Base-by-base conservation (phyloP, 1,140 invertebrate genomes). In the Parapsyche elsis region DNA sequence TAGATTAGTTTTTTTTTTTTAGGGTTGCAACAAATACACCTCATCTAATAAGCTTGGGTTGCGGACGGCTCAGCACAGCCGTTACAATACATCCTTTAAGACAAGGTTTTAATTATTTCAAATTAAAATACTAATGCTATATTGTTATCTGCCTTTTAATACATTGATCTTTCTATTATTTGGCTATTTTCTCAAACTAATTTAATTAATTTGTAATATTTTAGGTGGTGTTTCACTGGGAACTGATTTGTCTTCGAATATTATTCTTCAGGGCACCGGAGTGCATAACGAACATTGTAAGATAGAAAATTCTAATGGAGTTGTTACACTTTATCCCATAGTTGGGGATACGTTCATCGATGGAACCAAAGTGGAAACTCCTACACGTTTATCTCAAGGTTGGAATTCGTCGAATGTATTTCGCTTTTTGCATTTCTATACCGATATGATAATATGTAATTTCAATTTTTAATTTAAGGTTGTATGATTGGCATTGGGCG, bases 31-130 rank as follows among this genome's bases (percentile, higher is more conserved):
- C 95, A 80, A 95, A 96, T 86, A 91, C 93, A 75, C 96, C 96
- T 57, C 96, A 97, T 90, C 91, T 97, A 86, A 95, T 97, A 84
- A 96, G 95, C 86, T 91, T 96, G 85, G 95, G 95, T 78, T 94
- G 95, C 83, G 95, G 95, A 67, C 90, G 95, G 78, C 90, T 97
- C 23, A 97, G 95, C 86, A 96, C 95, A 19, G 94, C 95, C n/a
- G 94, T 97, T 83, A 97, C 95, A 9, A 90, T 97, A 82, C 94
- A 95, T 88, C 95, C 95, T 81, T 91, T 97, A 80, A 88, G 88
- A 84, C 88, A 89, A 87, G 88, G 88, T 89, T 77, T 70, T 61
- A 24, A 74, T 61, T 38, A 38, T 38, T 7, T 38, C 30, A 38
- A 38, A 38, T 38, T 38, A 38, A 4, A 38, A 38, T 38, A 38